Evolutionary conservation across 2,888 invertebrate genomes (phyloP).

Genomic region (Leptopilina drosophilae): DNA sequence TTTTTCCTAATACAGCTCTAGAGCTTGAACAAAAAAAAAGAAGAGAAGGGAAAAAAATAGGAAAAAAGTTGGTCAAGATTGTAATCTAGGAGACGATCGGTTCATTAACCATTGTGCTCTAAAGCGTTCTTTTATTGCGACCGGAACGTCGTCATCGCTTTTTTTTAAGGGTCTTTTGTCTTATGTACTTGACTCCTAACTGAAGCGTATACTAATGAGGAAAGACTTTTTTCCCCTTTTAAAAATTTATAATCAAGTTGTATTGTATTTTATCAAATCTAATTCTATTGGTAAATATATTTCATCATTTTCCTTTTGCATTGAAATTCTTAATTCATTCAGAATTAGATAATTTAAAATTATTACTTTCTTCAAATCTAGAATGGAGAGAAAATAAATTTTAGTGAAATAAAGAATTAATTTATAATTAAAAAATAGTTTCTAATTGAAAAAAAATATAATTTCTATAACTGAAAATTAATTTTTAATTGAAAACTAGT

Average conservation of each 20-base stretch:
- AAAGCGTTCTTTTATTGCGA: slow-evolving; percentile 20
- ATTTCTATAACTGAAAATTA: no score
- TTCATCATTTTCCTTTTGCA: not conserved
- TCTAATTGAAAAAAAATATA: no score
- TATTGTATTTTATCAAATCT: not conserved
- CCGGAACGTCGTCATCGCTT: slow-evolving; percentile 25
- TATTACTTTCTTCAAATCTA: no score
- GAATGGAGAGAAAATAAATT: no score
- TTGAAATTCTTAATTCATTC: no score
- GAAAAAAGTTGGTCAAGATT: slow-evolving; percentile 30
- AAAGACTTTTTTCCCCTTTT: not conserved
- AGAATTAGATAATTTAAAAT: no score
- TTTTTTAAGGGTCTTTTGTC: slow-evolving; percentile 23
- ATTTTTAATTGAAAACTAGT: no score
- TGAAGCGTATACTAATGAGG: slow-evolving; percentile 21
- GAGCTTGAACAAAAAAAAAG: not conserved
- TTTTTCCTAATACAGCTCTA: not conserved
- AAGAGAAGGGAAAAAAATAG: no score
- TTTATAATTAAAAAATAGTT: no score
- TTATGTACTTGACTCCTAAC: slow-evolving; percentile 9
- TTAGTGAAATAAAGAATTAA: no score
- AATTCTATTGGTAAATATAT: not conserved
- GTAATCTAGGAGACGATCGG: slow-evolving; percentile 17
- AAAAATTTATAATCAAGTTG: slow-evolving; percentile 2
- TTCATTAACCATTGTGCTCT: slow-evolving; percentile 29